Conservation (phyloP, 1,140 invertebrate genomes). For the Frieseomelitta varia region DNA sequence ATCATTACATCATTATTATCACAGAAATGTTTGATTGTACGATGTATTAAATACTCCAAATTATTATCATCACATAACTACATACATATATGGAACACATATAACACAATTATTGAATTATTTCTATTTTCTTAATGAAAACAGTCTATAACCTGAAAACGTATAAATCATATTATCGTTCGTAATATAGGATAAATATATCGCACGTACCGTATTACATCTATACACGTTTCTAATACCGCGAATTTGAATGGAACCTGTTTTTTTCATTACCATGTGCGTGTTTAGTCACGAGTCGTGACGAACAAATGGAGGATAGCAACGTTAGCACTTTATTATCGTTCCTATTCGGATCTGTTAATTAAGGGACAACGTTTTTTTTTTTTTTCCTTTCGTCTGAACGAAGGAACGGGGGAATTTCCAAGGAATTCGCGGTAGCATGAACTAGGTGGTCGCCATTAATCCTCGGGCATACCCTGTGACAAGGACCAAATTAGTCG, state of each 20-base stretch:
- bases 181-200: neutral
- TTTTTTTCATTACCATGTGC: neutral
- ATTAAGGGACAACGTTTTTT: conserved; percentile 45
- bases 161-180: neutral
- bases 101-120: neutral
- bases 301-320: conserved; percentile 30
- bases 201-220: neutral
- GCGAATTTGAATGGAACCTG: neutral
- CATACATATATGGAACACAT: neutral
- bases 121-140: neutral
- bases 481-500: conserved; percentile 70
- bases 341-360: conserved; percentile 50
- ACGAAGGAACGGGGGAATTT: conserved; percentile 46
- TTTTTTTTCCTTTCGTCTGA: conserved; percentile 27
- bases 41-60: neutral
- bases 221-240: neutral
- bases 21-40: neutral
- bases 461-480: conserved; percentile 55
- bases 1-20: neutral
- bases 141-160: neutral
- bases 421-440: conserved; percentile 53
- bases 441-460: conserved; percentile 65
- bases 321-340: conserved; percentile 52
- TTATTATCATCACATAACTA: neutral
- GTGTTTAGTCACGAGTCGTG: conserved; percentile 4